Base-by-base conservation (phyloP, 1,140 invertebrate species). In the Eciton burchellii region DNA sequence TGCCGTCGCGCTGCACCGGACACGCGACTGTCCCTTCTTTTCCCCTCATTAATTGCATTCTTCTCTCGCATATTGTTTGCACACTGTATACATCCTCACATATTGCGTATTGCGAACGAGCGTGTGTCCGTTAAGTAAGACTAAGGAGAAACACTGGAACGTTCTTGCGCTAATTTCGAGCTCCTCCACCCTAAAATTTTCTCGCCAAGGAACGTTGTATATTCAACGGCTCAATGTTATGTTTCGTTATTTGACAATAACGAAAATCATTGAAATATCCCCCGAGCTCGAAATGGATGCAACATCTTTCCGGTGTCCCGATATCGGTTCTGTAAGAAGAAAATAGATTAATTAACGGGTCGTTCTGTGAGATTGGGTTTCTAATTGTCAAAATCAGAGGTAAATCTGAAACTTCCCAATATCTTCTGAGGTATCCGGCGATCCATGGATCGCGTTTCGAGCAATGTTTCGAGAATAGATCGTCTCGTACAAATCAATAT, bases 161-260 rank as follows among this genome's bases (percentile, higher is more conserved):
- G 41, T 14, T 0, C 35, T 79, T 70, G 56, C 12, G n/a, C 63
- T 68, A 79, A 29, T 79, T 56, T 59, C 68, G 63, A 76, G 14
- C 19, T 66, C 24, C 35, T 35, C 47, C 47, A 45, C 49, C n/a
- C n/a, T n/a, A n/a, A n/a, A n/a, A 76, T 35, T 76, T 65, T 12
- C 5, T 45, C 9, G 21, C 35, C 24, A 29, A 62, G 47, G 29
- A 19, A 54, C n/a, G 19, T 19, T 21, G 47, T 56, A 54, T 43
- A 57, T 56, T 12, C 56, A n/a, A 57, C 74, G 68, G 35, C 68
- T 76, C n/a, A n/a, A n/a, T 65, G 26, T 63, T 26, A n/a, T 70
- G 70, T 79, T 56, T 79, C 70, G 52, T n/a, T n/a, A n/a, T n/a
- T n/a, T n/a, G n/a, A n/a, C 74, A 79, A 79, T 68, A 56, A 70